Base-by-base conservation (phyloP, 1,140 invertebrate species). In the Megalopta genalis region DNA sequence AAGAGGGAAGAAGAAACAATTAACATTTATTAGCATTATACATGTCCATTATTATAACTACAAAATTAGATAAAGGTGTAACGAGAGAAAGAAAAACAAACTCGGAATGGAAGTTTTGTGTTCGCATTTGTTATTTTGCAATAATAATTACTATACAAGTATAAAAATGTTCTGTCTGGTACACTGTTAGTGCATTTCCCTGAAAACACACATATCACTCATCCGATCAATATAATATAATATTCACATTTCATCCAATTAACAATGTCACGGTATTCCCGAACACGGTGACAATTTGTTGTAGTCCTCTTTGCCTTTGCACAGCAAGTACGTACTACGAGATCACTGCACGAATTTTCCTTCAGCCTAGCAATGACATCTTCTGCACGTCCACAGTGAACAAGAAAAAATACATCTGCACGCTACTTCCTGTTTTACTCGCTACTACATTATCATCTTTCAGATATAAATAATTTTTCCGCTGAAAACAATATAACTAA, bases 1-100 rank as follows among this genome's bases (percentile, higher is more conserved):
- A 67, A 37, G 18, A 74, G 66, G 62, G 67, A 68, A 46, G 87
- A 90, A 90, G 87, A 88, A 90, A 90, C 83, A 91, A 52, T 90
- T 87, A 90, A 91, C 89, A 90, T 91, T 91, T 90, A 91, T 91
- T 91, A 91, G 88, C 78, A 84, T 89, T 89, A 90, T 86, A 90
- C 84, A 89, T 86, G 84, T 21, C 86, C 83, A 82, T 87, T 86
- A 89, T 88, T 87, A 86, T 88, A 52, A 90, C 86, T 86, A 91
- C 87, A 91, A 90, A 90, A 88, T 87, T 86, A 88, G 82, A 77
- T 82, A 88, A 70, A 88, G 82, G 74, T 88, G 83, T 87, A 83
- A 88, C 77, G 70, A 82, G 62, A 87, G 83, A 86, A 89, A 88
- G 76, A 87, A 89, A 87, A 76, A 78, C 80, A 81, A 18, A 74